Evolutionary conservation across 2,113 vertebrate genomes (phyloP).

Genomic region (Hymenochirus boettgeri): DNA sequence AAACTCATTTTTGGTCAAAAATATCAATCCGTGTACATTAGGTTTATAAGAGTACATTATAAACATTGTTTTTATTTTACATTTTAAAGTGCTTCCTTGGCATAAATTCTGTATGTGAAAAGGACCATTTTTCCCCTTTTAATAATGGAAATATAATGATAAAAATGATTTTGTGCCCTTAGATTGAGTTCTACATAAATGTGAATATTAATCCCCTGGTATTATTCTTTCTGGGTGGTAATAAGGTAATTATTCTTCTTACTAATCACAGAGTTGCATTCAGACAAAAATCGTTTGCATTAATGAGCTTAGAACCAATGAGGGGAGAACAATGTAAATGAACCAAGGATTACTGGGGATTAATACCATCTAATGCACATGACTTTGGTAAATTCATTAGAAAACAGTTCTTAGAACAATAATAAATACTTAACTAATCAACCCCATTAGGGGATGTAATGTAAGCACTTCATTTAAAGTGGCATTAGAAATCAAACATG

Average conservation of each 20-base stretch:
- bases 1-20: too few species aligned
- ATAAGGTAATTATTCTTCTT: slow-evolving; percentile 64
- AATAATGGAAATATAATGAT: background rate
- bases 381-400: slow-evolving; percentile 69
- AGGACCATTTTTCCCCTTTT: too few species aligned
- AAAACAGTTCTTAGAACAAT: slow-evolving; percentile 62
- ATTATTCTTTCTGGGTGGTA: slow-evolving; percentile 44
- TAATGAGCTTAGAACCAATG: slow-evolving; percentile 71
- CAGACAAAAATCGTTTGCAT: slow-evolving; percentile 72
- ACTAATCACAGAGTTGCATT: slow-evolving; percentile 64
- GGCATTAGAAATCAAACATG: slow-evolving; percentile 8
- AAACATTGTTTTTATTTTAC: too few species aligned
- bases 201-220: slow-evolving; percentile 16
- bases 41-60: too few species aligned
- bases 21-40: too few species aligned
- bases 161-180: slow-evolving; percentile 1
- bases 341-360: slow-evolving; percentile 71
- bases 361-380: slow-evolving; percentile 63
- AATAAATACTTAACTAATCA: slow-evolving; percentile 39
- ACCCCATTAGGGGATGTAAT: slow-evolving; percentile 34
- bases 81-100: too few species aligned
- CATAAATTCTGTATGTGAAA: too few species aligned
- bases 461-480: slow-evolving; percentile 31
- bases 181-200: slow-evolving; percentile 4
- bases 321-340: slow-evolving; percentile 59